phyloP scores from a whole-genome alignment of 1,140 invertebrate genomes.

The Diplogasteroides magnus region DNA sequence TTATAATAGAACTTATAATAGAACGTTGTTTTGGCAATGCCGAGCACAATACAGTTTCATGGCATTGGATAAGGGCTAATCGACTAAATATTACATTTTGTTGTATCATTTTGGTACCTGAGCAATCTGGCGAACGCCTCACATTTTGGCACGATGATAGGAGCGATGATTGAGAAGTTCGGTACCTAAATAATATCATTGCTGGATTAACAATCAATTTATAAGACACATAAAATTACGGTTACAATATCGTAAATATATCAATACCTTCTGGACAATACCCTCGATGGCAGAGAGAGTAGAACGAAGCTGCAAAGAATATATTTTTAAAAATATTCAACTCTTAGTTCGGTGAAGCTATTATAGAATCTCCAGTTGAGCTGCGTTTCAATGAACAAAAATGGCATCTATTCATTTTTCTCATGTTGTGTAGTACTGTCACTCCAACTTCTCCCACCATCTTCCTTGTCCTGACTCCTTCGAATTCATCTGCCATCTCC shows the following conservation, averaged over 20 bases:
- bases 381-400: no score
- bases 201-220: no score
- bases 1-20: no score
- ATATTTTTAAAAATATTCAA: conserved; percentile 2
- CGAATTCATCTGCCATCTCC: not conserved
- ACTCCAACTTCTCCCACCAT: not conserved
- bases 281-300: conserved; percentile 43
- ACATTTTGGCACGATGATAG: not conserved
- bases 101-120: not conserved
- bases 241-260: conserved; percentile 23
- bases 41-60: no score
- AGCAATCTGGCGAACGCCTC: not conserved
- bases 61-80: no score
- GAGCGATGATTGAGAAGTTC: no score
- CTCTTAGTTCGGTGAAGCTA: not conserved
- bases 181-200: no score
- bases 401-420: no score
- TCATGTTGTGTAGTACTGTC: no score
- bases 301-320: conserved; percentile 40
- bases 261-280: conserved; percentile 39
- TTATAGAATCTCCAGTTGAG: no score
- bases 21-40: no score
- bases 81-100: not conserved
- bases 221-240: not conserved
- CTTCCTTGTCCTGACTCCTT: not conserved